A percentile compares a stretch with the other conserved stretches of the same genome.
phyloP scores from a whole-genome alignment of 2,113 vertebrate genomes.

The Uropsilus gracilis region DNA sequence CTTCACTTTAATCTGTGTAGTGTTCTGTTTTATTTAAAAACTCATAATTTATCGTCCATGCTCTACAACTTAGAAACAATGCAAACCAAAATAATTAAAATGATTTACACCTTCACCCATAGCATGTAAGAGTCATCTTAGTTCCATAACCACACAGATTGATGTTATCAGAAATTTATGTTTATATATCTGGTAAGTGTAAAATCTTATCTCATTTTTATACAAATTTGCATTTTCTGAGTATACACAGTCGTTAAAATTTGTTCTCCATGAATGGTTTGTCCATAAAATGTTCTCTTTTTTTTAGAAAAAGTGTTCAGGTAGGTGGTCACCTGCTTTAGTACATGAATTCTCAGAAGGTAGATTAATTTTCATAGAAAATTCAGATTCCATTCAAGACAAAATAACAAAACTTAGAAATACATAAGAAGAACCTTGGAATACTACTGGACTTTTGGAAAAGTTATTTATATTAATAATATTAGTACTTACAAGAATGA shows the following conservation, averaged over 20 bases:
- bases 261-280: neutral
- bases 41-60: neutral
- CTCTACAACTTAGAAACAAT: neutral
- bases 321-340: neutral
- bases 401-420: neutral
- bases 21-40: neutral
- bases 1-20: neutral
- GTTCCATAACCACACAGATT: neutral
- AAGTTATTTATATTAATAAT: neutral
- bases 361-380: neutral
- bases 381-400: neutral
- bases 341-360: neutral
- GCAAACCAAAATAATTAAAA: neutral
- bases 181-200: neutral
- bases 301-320: neutral
- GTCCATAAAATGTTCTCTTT: neutral
- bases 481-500: neutral
- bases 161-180: neutral
- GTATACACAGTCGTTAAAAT: neutral
- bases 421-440: neutral
- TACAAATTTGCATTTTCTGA: neutral
- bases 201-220: slow-evolving; percentile 18
- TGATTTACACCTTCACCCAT: neutral
- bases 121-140: neutral
- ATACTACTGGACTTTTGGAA: neutral